These are phyloP conservation scores for Craniophora ligustri DNA, from an alignment of 2,888 invertebrate genomes.

Conservation along the genomic window DNA sequence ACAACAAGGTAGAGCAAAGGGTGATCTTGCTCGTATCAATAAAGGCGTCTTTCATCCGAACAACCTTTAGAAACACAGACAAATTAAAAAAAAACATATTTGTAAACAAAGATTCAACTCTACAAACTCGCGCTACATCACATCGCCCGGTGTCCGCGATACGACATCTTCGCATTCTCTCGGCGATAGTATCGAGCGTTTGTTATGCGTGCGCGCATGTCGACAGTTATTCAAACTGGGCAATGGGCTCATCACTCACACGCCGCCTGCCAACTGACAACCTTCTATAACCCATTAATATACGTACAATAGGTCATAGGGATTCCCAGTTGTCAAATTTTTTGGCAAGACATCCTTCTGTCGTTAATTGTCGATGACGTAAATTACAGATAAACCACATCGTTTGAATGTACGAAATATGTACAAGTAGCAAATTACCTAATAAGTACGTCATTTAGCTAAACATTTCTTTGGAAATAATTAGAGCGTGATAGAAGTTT, in stretches of 20 bases:
- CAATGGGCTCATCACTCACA: conserved; percentile 38
- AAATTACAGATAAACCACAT: too few relatives aligned
- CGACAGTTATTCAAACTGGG: conserved; percentile 63
- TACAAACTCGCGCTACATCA: background rate
- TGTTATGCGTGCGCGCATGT: conserved; percentile 59
- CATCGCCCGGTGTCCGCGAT: conserved; percentile 11
- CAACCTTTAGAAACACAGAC: too few relatives aligned
- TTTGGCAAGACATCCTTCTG: background rate
- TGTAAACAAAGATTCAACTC: too few relatives aligned
- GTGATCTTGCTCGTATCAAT: too few relatives aligned
- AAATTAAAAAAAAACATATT: background rate
- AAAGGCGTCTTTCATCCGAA: too few relatives aligned
- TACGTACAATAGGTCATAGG: conserved; percentile 27
- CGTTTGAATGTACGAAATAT: background rate
- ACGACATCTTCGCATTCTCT: conserved; percentile 28
- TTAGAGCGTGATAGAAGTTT: too few relatives aligned
- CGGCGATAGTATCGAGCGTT: conserved; percentile 34
- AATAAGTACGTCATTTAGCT: conserved; percentile 5
- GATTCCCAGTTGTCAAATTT: conserved; percentile 18
- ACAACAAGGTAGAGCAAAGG: too few relatives aligned
- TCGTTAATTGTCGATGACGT: conserved; percentile 12
- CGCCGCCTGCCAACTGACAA: conserved; percentile 16
- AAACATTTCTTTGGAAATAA: conserved; percentile 1
- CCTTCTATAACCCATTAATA: conserved; percentile 13
- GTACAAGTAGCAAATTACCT: background rate